Base-by-base conservation (phyloP, 2,888 invertebrate species). In the Aleiodes testaceus region DNA sequence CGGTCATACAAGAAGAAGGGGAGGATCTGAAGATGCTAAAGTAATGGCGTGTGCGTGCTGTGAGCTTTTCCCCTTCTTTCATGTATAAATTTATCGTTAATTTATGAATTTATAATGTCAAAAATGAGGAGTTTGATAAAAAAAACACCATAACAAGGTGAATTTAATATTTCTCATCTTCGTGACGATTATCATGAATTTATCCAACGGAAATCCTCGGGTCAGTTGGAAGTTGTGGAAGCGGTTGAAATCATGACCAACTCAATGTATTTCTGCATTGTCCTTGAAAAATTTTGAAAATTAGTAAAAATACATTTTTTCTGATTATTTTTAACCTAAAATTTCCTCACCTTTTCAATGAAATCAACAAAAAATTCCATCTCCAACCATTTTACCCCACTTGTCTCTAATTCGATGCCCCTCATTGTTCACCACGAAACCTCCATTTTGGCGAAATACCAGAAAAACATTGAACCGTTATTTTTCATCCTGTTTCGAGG, bases 171-270 rank as follows among this genome's bases (percentile, higher is more conserved):
- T 36, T 59, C 20, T n/a, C n/a, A 22, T 36, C 11, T 36, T 36
- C 6, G 7, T n/a, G n/a, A 9, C 36, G 36, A 7, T 36, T 5
- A 26, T 26, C 61, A 61, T 52, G 55, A 70, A 70, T 67, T 73
- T 70, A 68, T 59, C 53, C 22, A 67, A 65, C 67, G 70, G 70
- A 70, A 70, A 64, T 67, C 64, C 65, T 67, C 52, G 65, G 63
- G 47, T 44, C 66, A 22, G 64, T 70, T 70, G 50, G n/a, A 20
- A 5, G 16, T n/a, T 26, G 36, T 59, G 14, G 55, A 16, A 30
- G 14, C n/a, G 42, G 7, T 42, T 16, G 36, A 5, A 59, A 59
- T 59, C 59, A 42, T 59, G 59, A 59, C 36, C 59, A 42, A 7
- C 42, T 59, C 59, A 59, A 59, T 18, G 42, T 36, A 6, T 11